Evolutionary conservation across 2,113 vertebrate species (phyloP), one percentile per base, ranked within the genome.

Genomic region (Piaya cayana): DNA sequence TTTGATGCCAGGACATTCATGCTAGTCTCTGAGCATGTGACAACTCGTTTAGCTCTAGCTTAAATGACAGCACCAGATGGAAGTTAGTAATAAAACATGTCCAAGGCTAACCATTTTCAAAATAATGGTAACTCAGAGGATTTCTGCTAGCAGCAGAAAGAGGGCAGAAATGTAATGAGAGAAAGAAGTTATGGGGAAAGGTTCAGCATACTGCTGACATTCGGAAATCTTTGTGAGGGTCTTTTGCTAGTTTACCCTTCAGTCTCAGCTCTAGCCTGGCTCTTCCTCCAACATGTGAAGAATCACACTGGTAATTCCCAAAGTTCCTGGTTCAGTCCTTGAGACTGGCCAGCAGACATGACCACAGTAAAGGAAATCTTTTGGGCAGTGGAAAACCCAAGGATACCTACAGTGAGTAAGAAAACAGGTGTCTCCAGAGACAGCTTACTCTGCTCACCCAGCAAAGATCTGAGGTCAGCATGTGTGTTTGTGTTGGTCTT

Each of bases 21-120:
- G 91, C 80, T 92, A 92, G 94, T 94, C 88, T 94, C 83, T 55
- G 50, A 91, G 76, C 36, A 21, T 25, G 7, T 91, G 92, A 96
- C 88, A 86, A 89, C 90, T 94, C 81, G 20, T 86, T 96, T 77
- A 96, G 91, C 71, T 83, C 56, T n/a, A 86, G 39, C 36, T 91
- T 91, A 95, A 97, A 82, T 78, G 96, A 96, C 91, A 93, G 83
- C 72, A 82, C 86, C 94, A 96, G 69, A 63, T 96, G 94, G 91
- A 96, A 93, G 43, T 36, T 64, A 92, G 58, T 45, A 81, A 91
- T 58, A 92, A 87, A 95, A 45, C 70, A 72, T 47, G 27, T 37
- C 79, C 87, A 92, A 88, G 86, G 55, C 63, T 23, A 90, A 52
- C 50, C 30, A 49, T 71, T 94, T 95, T 87, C 84, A 82, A 95